Evolutionary conservation across 2,888 invertebrate genomes (phyloP), one percentile per base, ranked within the genome.

Genomic region (Cryptophagus acutangulus): DNA sequence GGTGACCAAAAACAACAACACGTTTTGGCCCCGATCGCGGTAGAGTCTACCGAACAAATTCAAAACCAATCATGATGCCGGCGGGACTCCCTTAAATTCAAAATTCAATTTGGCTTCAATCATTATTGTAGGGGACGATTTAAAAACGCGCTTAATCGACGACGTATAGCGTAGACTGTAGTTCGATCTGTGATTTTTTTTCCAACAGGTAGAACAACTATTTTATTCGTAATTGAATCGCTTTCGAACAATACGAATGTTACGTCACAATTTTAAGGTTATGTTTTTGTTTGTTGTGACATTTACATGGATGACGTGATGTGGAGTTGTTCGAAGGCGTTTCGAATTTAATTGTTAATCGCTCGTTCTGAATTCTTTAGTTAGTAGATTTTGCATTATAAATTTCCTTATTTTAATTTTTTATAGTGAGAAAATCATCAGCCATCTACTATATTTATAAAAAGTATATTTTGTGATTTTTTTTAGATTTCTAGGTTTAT

Each of bases 151-250:
- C 44, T 44, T 43, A 20, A 20, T 20, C n/a, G n/a, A n/a, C n/a
- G n/a, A n/a, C n/a, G 41, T 45, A 48, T 42, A 50, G 48, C 45
- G 53, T 59, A 59, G 64, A 65, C 65, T 61, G 63, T 60, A 62
- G 63, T 62, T 62, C 56, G 49, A 63, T 61, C 65, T 66, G 66
- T 67, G 65, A 67, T 66, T 60, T 49, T 57, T 53, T 51, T 42
- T 44, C 17, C 37, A 47, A 54, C 57, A 59, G 57, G 56, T 57
- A 55, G 57, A 61, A 55, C 57, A 58, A 58, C 46, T 50, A n/a
- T 51, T 34, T 50, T 45, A 38, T 49, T 44, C 40, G 47, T 39
- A 36, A 48, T 45, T 51, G n/a, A n/a, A n/a, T n/a, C n/a, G n/a
- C n/a, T n/a, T n/a, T n/a, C n/a, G n/a, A n/a, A n/a, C n/a, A n/a